phyloP scores from a whole-genome alignment of 2,888 invertebrate genomes.

The Zonitis immaculata region DNA sequence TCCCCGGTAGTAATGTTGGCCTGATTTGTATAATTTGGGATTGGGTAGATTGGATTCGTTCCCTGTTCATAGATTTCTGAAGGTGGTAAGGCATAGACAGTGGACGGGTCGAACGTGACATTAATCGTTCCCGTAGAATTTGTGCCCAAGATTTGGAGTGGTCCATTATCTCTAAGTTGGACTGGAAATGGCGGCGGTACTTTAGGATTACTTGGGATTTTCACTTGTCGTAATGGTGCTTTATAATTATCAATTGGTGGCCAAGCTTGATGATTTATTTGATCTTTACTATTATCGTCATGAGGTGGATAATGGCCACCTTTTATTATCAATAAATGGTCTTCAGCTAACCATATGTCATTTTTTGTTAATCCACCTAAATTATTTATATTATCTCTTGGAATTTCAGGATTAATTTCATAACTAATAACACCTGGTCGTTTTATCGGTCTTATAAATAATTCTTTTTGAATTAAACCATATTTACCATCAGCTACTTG shows the following conservation, averaged over 20 bases:
- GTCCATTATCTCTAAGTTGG: slow-evolving; percentile 79
- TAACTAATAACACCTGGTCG: slow-evolving; percentile 79
- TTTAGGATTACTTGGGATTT: slow-evolving; percentile 74
- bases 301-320: slow-evolving; percentile 67
- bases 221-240: slow-evolving; percentile 79
- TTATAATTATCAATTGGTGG: slow-evolving; percentile 79
- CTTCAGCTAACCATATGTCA: slow-evolving; percentile 87
- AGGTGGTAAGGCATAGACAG: slow-evolving; percentile 45
- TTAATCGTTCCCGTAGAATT: slow-evolving; percentile 70
- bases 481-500: slow-evolving; percentile 89
- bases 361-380: slow-evolving; percentile 78
- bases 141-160: slow-evolving; percentile 79
- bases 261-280: slow-evolving; percentile 54
- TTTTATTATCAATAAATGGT: slow-evolving; percentile 76
- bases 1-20: slow-evolving; percentile 64
- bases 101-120: slow-evolving; percentile 54
- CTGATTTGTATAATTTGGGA: slow-evolving; percentile 58
- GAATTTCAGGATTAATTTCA: slow-evolving; percentile 72
- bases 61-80: slow-evolving; percentile 44
- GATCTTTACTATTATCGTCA: slow-evolving; percentile 49
- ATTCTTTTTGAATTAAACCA: slow-evolving; percentile 80
- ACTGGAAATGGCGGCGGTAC: slow-evolving; percentile 92
- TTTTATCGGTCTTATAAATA: slow-evolving; percentile 66
- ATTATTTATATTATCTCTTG: slow-evolving; percentile 72
- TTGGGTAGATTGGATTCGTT: slow-evolving; percentile 54